Conservation (phyloP, 2,888 invertebrate species). For the Elegia similella region DNA sequence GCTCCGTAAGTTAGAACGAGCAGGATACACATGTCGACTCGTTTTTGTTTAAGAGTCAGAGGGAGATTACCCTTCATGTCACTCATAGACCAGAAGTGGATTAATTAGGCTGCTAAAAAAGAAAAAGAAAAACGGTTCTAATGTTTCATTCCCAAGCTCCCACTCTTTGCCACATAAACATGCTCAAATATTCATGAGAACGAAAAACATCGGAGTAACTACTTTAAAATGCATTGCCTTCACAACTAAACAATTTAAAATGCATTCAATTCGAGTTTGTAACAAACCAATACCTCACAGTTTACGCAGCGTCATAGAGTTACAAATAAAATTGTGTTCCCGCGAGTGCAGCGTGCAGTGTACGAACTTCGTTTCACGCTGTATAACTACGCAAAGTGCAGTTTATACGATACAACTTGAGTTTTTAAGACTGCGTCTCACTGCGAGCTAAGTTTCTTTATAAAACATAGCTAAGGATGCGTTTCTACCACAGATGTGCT, state of each 20-base stretch:
- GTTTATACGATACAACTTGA: background rate
- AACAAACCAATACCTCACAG: background rate
- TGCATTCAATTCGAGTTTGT: background rate
- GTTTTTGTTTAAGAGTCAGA: too few relatives aligned
- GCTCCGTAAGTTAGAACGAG: too few relatives aligned
- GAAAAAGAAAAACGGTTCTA: too few relatives aligned
- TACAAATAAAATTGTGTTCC: background rate
- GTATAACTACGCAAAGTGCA: conserved; percentile 3
- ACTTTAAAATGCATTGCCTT: background rate
- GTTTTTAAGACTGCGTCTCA: background rate
- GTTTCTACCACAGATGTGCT: too few relatives aligned
- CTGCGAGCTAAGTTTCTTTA: background rate
- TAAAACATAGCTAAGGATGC: too few relatives aligned
- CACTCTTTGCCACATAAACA: background rate
- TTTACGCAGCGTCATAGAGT: background rate
- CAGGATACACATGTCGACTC: too few relatives aligned
- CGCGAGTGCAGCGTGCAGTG: background rate
- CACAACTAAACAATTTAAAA: background rate
- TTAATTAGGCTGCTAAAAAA: too few relatives aligned
- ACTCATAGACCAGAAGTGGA: too few relatives aligned
- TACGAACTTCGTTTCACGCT: background rate
- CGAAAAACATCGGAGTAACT: background rate
- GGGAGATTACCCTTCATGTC: too few relatives aligned
- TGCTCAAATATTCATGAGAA: background rate
- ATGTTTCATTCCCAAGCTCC: background rate